Conservation (phyloP, 2,888 invertebrate genomes). For the Hydrotaea diabolus region DNA sequence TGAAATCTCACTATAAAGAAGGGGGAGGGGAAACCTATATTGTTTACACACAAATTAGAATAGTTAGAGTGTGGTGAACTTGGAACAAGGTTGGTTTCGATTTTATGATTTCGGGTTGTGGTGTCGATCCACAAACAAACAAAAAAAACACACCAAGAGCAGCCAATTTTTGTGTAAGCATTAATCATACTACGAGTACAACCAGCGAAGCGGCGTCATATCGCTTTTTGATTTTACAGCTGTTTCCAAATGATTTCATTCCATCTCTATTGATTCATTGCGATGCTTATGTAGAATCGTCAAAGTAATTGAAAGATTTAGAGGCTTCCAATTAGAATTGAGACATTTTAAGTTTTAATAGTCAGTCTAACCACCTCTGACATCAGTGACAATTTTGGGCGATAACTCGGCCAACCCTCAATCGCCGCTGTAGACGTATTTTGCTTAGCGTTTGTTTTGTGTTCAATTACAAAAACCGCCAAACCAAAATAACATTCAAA, state of each 20-base stretch:
- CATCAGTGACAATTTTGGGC: slow-evolving; percentile 17
- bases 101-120: neutral
- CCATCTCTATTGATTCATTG: neutral
- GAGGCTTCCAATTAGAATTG: neutral
- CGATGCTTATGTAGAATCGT: neutral
- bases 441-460: neutral
- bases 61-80: slow-evolving; percentile 45
- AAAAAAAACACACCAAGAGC: neutral
- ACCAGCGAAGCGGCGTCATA: neutral
- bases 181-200: neutral
- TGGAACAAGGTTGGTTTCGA: slow-evolving; percentile 40
- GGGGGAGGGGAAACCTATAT: neutral
- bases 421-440: neutral
- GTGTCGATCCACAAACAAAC: neutral
- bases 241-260: neutral
- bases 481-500: neutral
- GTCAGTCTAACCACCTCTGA: slow-evolving; percentile 11
- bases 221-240: neutral
- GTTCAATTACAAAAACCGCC: neutral
- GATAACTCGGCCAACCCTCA: neutral
- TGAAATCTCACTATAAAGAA: slow-evolving; percentile 17
- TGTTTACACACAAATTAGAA: slow-evolving; percentile 12
- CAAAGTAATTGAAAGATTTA: neutral
- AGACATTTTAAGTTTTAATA: neutral
- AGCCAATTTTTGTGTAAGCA: neutral